These are phyloP conservation scores for Steinernema hermaphroditum DNA, from an alignment of 2,888 invertebrate genomes.

Conservation along the genomic window DNA sequence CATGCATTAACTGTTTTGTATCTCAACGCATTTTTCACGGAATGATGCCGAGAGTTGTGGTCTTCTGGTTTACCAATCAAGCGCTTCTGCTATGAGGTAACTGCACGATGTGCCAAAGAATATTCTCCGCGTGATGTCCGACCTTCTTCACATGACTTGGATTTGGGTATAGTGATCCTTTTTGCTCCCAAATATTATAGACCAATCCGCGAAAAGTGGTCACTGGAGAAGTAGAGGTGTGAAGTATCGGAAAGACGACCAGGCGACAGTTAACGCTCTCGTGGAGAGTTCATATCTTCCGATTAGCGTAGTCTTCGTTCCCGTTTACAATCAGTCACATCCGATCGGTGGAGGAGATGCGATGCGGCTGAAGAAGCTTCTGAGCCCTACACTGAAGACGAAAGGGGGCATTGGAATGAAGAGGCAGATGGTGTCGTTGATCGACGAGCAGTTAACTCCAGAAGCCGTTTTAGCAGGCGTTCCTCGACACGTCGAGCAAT, in stretches of 20 bases:
- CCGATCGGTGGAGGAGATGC: slow-evolving; percentile 36
- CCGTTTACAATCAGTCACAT: slow-evolving; percentile 46
- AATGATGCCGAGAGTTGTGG: too few relatives aligned
- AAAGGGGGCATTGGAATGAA: slow-evolving; percentile 1
- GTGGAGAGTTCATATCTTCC: slow-evolving; percentile 53
- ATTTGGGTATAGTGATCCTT: too few relatives aligned
- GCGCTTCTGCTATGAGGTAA: too few relatives aligned
- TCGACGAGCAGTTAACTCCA: slow-evolving; percentile 15
- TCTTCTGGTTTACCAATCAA: too few relatives aligned
- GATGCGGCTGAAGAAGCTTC: slow-evolving; percentile 30
- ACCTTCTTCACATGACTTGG: too few relatives aligned
- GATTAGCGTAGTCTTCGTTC: slow-evolving; percentile 55
- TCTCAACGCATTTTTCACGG: too few relatives aligned
- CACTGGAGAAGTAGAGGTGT: too few relatives aligned
- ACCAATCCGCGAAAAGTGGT: too few relatives aligned
- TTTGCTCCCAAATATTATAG: too few relatives aligned
- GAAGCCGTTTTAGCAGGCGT: slow-evolving; percentile 14
- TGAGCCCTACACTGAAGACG: slow-evolving; percentile 19
- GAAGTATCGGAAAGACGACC: slow-evolving; percentile 37
- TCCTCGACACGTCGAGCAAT: slow-evolving; percentile 18
- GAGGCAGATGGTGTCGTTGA: slow-evolving; percentile 4
- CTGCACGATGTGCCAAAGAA: too few relatives aligned
- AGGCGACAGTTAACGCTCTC: slow-evolving; percentile 52
- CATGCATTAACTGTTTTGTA: too few relatives aligned
- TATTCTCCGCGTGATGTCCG: too few relatives aligned